These are phyloP conservation scores for Helobdella robusta DNA, from an alignment of 2,888 invertebrate species.

Conservation along the genomic window DNA sequence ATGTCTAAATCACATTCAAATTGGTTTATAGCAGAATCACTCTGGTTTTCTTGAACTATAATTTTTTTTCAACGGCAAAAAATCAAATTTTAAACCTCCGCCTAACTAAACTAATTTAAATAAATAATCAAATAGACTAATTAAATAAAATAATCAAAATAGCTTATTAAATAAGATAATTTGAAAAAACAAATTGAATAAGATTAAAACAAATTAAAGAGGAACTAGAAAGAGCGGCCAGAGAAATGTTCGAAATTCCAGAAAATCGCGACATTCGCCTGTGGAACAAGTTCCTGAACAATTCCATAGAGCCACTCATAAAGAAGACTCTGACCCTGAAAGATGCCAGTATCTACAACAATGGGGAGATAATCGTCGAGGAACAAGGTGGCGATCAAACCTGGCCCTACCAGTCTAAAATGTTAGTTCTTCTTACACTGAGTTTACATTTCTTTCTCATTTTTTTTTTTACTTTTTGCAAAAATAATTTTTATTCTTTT, in stretches of 20 bases:
- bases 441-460: too few relatives aligned
- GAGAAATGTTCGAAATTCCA: constrained; percentile 46
- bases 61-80: too few relatives aligned
- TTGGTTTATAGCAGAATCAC: too few relatives aligned
- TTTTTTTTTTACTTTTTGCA: too few relatives aligned
- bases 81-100: too few relatives aligned
- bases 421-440: constrained; percentile 22
- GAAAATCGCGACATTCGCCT: constrained; percentile 49
- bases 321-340: constrained; percentile 48
- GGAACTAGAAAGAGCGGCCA: constrained; percentile 46
- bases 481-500: too few relatives aligned
- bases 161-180: background rate
- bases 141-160: background rate
- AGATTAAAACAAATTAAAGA: constrained; percentile 36
- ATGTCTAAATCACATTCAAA: too few relatives aligned
- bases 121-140: background rate
- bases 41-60: too few relatives aligned
- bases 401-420: constrained; percentile 50
- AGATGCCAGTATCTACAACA: constrained; percentile 49
- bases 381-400: constrained; percentile 51
- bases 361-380: constrained; percentile 50
- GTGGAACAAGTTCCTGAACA: constrained; percentile 50
- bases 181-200: background rate
- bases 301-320: constrained; percentile 49
- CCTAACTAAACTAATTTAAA: too few relatives aligned